These are phyloP conservation scores for Leucozona laternaria DNA, from an alignment of 2,888 invertebrate genomes.

Conservation along the genomic window DNA sequence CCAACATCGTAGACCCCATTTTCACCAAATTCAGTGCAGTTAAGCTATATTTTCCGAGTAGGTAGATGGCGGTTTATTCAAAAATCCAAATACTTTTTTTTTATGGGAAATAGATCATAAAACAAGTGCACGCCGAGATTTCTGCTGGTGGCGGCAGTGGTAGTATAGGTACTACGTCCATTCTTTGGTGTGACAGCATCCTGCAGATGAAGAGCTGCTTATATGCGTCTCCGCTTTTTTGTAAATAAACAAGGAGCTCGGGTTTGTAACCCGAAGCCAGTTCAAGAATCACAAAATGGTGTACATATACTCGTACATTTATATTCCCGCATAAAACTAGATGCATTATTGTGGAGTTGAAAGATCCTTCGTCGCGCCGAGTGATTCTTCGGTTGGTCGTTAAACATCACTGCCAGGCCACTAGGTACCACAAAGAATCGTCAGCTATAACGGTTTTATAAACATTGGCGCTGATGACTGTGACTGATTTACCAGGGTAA, in stretches of 20 bases:
- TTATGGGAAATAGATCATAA: constrained; percentile 49
- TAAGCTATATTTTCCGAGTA: constrained; percentile 22
- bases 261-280: constrained; percentile 65
- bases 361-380: constrained; percentile 70
- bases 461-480: constrained; percentile 68
- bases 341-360: constrained; percentile 38
- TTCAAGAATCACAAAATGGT: constrained; percentile 47
- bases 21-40: constrained; percentile 32
- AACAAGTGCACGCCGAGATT: constrained; percentile 47
- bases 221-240: constrained; percentile 62
- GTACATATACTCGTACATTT: too few species aligned
- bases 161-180: constrained; percentile 46
- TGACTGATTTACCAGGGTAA: constrained; percentile 39
- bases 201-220: constrained; percentile 66
- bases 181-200: constrained; percentile 71
- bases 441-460: constrained; percentile 51
- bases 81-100: constrained; percentile 4
- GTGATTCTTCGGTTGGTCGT: constrained; percentile 59
- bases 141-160: neutral
- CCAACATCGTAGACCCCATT: constrained; percentile 35
- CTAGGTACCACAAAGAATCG: constrained; percentile 26
- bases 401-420: constrained; percentile 26
- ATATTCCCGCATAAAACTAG: constrained; percentile 6
- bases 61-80: neutral
- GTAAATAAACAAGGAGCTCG: constrained; percentile 65